Evolutionary conservation across 2,797 vertebrate genomes (phyloP), one percentile per base, ranked within the genome.

Genomic region (Halcyon leucocephala): DNA sequence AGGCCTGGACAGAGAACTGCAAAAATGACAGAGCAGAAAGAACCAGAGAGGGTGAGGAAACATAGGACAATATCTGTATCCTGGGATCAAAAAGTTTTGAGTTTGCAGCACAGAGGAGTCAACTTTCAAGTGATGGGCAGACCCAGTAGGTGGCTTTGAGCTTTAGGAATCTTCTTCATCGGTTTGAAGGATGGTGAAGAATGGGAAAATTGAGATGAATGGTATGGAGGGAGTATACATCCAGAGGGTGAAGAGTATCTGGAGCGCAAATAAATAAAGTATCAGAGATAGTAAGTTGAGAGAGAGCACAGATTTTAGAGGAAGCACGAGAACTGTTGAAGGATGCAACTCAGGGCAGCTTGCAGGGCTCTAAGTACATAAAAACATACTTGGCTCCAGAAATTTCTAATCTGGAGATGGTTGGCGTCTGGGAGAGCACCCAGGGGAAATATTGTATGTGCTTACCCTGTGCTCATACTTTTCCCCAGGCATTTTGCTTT

Each of bases 401-500:
- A 84, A 92, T 79, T 94, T 93, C 86, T 93, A 44, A 44, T 96
- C 62, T 92, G 83, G 81, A 92, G 60, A 55, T 85, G 74, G 62
- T 6, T 89, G 95, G 86, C 19, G 22, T 64, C 95, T 92, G 73
- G 65, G 88, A 92, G 86, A 89, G 33, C 55, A 79, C 95, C 66
- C 94, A 51, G 51, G 95, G 96, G 96, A 96, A 96, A 95, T 90
- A 42, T 29, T 94, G 17, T 96, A 84, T 96, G 92, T 94, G 95
- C 86, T 96, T 92, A 92, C 94, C 67, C 96, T 94, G 81, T 92
- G 92, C 90, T 94, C 95, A 80, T 90, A 92, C 66, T 97, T 96
- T 88, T 88, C 90, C 93, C 92, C 92, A 93, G 93, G 93, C 96
- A 80, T 92, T 94, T 96, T 82, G 74, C 93, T 96, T 97, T 96